Evolutionary conservation across 1,140 invertebrate species (phyloP).

Genomic region (Drosophila sproati): DNA sequence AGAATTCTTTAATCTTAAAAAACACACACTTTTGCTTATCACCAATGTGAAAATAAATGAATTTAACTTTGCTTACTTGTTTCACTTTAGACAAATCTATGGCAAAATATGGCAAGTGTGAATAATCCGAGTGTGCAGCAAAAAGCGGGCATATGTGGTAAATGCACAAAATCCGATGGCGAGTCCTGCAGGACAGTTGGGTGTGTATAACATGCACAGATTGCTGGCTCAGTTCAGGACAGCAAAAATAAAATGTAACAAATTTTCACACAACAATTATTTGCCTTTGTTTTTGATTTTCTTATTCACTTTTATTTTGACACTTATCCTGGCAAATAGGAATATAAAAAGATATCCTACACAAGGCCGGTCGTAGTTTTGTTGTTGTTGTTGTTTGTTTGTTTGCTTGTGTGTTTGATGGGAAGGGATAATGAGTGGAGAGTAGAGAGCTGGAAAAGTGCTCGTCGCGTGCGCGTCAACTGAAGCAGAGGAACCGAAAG

Average conservation of each 20-base stretch:
- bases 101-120: conserved; percentile 44
- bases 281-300: conserved; percentile 6
- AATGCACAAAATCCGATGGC: conserved; percentile 17
- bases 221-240: conserved; percentile 38
- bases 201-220: conserved; percentile 73
- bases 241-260: conserved; percentile 7
- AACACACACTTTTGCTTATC: neutral
- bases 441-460: conserved; percentile 52
- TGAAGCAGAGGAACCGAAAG: conserved; percentile 54
- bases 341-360: conserved; percentile 40
- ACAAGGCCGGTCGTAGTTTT: conserved; percentile 36
- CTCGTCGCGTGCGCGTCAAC: conserved; percentile 45
- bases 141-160: conserved; percentile 28
- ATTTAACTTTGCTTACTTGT: conserved; percentile 43
- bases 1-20: no score
- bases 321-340: conserved; percentile 27
- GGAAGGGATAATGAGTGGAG: neutral
- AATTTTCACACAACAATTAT: conserved; percentile 9
- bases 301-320: conserved; percentile 19
- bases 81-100: conserved; percentile 30
- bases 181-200: conserved; percentile 67
- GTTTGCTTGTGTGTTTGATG: conserved; percentile 10
- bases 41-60: neutral
- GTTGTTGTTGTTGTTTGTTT: conserved; percentile 15
- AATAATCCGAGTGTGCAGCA: conserved; percentile 54